Evolutionary conservation across 2,113 vertebrate species (phyloP).

Genomic region (Tricholaema leucomelas): DNA sequence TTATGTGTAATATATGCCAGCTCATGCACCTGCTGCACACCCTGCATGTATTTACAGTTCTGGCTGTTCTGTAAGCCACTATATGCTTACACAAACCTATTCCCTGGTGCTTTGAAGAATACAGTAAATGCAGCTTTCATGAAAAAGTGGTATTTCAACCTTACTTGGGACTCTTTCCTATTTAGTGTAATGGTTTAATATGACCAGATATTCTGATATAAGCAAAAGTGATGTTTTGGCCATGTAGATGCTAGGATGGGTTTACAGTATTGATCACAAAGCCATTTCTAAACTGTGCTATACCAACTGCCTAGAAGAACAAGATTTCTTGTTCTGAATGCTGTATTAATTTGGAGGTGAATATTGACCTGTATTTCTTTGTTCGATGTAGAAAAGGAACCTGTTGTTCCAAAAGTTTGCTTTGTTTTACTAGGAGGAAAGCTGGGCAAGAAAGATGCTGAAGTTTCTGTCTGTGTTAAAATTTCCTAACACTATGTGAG

Average conservation of each 20-base stretch:
- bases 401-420: slow-evolving; percentile 35
- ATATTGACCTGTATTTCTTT: background rate
- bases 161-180: background rate
- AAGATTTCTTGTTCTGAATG: slow-evolving; percentile 2
- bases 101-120: background rate
- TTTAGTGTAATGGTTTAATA: background rate
- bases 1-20: background rate
- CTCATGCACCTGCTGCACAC: background rate
- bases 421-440: slow-evolving; percentile 51
- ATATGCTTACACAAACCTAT: background rate
- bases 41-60: background rate
- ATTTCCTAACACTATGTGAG: slow-evolving; percentile 64
- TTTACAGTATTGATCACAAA: background rate
- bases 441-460: background rate
- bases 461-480: slow-evolving; percentile 42
- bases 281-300: background rate
- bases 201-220: background rate
- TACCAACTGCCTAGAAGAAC: background rate
- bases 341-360: background rate
- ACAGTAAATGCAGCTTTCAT: background rate
- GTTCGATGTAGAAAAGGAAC: background rate
- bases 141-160: background rate
- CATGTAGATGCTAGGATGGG: background rate
- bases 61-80: background rate
- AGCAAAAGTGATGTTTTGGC: background rate